Percentiles rank a stretch among this genome's conserved stretches.
Evolutionary conservation across 2,113 vertebrate genomes (phyloP).

Genomic region (Toxostoma redivivum): DNA sequence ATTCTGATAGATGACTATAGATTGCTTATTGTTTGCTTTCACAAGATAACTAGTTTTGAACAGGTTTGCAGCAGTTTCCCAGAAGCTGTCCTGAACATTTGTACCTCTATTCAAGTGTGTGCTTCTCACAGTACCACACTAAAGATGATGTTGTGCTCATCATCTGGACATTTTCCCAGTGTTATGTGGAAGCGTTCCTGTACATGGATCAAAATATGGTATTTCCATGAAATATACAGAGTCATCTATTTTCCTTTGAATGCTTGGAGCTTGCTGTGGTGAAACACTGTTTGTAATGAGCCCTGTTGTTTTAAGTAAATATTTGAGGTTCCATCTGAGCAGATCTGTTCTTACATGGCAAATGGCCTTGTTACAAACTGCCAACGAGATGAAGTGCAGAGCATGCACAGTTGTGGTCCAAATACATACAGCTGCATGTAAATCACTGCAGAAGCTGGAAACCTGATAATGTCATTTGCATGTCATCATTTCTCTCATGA

Average conservation of each 20-base stretch:
- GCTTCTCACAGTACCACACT: not conserved
- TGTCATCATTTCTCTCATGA: not conserved
- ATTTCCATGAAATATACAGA: not conserved
- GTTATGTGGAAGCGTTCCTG: not conserved
- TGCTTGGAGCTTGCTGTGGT: not conserved
- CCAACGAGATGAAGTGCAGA: not conserved
- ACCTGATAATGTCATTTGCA: not conserved
- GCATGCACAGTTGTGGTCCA: not conserved
- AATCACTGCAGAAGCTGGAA: not conserved
- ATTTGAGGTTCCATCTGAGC: not conserved
- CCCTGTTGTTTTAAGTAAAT: constrained; percentile 4
- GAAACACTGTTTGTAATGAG: not conserved
- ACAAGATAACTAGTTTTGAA: not conserved
- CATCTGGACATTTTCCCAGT: not conserved
- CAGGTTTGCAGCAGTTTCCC: not conserved
- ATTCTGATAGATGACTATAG: not conserved
- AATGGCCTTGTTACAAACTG: not conserved
- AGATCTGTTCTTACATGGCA: not conserved
- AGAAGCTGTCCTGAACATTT: not conserved
- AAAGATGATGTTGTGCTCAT: not conserved
- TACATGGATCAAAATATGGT: not conserved
- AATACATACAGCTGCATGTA: not conserved
- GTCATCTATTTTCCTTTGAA: not conserved
- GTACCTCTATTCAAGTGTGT: not conserved
- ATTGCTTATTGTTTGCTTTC: not conserved